A percentile compares a stretch with the other conserved stretches of the same genome.
These are phyloP conservation scores for Oeneis ivallda DNA, from an alignment of 2,888 invertebrate genomes.

Conservation along the genomic window DNA sequence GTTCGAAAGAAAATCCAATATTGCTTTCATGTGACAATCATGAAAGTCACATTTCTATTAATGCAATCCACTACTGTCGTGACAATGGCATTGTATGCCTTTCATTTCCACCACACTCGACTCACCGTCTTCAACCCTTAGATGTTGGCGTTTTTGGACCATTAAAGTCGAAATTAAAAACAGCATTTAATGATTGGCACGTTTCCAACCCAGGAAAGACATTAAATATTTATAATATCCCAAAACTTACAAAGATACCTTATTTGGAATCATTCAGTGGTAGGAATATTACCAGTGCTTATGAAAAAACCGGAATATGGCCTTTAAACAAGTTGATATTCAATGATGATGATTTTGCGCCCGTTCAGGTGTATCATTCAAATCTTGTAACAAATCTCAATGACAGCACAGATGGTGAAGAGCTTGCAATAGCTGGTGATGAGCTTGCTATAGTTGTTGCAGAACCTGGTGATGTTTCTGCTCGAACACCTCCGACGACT, in stretches of 20 bases:
- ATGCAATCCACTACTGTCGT: too few species aligned
- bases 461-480: too few species aligned
- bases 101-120: constrained; percentile 48
- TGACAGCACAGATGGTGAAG: background rate
- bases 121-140: constrained; percentile 41
- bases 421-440: background rate
- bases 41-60: background rate
- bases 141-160: background rate
- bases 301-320: background rate
- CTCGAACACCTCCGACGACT: too few species aligned
- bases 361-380: background rate
- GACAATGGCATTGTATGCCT: constrained; percentile 10
- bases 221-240: background rate
- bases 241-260: background rate
- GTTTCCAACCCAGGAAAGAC: background rate
- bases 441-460: too few species aligned
- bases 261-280: background rate
- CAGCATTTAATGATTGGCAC: background rate
- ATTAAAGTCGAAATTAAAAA: background rate
- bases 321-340: background rate
- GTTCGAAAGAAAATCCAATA: background rate
- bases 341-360: background rate
- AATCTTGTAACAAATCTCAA: background rate
- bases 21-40: constrained; percentile 3
- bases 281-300: background rate